Base-by-base conservation (phyloP, 2,888 invertebrate species). In the Caenorhabditis parvicauda region DNA sequence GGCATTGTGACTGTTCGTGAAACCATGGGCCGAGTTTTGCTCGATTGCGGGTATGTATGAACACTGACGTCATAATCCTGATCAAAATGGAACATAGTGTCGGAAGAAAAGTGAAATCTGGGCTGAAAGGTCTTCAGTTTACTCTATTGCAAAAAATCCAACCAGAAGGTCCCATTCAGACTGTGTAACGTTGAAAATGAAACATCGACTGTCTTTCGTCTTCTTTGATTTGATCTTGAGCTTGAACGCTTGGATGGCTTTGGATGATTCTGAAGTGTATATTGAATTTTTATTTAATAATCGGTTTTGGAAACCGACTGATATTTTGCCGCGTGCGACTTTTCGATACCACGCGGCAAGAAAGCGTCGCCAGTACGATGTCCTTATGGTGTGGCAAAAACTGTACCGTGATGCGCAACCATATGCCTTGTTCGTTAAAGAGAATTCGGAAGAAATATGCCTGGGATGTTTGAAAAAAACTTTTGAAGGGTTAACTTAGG, bases 91-190 rank as follows among this genome's bases (percentile, higher is more conserved):
- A 79, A 79, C 21, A 77, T 44, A 3, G 69, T 67, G 39, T 72
- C 70, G 3, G 76, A 74, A 6, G 73, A 67, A 67, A 79, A 79
- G 45, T 77, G 77, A 51, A 78, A 73, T 17, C 79, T 68, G 3
- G 79, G 79, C 77, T 77, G 64, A 50, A 77, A 66, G 22, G 21
- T 1, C 12, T 39, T 29, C 14, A 54, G 19, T n/a, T 14, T 47
- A 28, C 5, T 24, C 29, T 22, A 12, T n/a, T n/a, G n/a, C n/a
- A n/a, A n/a, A n/a, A n/a, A n/a, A n/a, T n/a, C n/a, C n/a, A n/a
- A n/a, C n/a, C n/a, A n/a, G n/a, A n/a, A n/a, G n/a, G 19, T 55
- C 48, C 46, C 56, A 59, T 14, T 62, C 53, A n/a, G 67, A 56
- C 14, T 72, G 64, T 17, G 74, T 69, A 19, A 79, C 76, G 52